phyloP scores from a whole-genome alignment of 2,888 invertebrate genomes.

The Tetragonisca angustula region DNA sequence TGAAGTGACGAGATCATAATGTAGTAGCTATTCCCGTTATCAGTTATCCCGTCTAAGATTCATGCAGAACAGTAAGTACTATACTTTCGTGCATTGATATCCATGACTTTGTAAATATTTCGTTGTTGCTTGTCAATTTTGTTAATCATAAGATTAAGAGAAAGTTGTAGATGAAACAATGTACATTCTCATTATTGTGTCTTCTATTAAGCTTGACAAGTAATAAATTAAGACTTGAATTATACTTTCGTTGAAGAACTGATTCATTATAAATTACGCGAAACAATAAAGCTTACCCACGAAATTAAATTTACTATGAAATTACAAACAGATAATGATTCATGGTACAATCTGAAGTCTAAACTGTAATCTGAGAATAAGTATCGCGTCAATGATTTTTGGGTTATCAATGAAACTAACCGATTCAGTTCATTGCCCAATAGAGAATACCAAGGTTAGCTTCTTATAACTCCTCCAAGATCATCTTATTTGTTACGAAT shows the following conservation, averaged over 20 bases:
- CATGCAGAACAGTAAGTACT: slow-evolving; percentile 2
- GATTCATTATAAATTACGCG: neutral
- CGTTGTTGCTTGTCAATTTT: neutral
- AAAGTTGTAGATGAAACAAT: too few species aligned
- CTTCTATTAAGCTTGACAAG: too few species aligned
- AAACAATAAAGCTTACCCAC: neutral
- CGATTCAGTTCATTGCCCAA: slow-evolving; percentile 37
- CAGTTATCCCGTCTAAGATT: slow-evolving; percentile 12
- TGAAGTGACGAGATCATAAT: slow-evolving; percentile 29
- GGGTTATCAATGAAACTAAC: slow-evolving; percentile 52
- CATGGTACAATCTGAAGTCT: neutral
- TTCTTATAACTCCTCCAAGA: neutral
- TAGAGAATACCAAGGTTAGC: slow-evolving; percentile 6
- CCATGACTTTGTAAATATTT: neutral
- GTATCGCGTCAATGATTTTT: slow-evolving; percentile 12
- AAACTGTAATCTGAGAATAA: slow-evolving; percentile 16
- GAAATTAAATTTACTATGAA: neutral
- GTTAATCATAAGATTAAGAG: too few species aligned
- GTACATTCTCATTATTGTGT: too few species aligned
- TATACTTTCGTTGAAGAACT: neutral
- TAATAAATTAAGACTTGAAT: too few species aligned
- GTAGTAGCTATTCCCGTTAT: slow-evolving; percentile 24
- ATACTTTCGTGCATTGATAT: neutral
- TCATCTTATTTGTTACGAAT: neutral
- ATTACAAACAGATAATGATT: neutral